Percentiles rank a stretch among this genome's conserved stretches.
phyloP scores from a whole-genome alignment of 2,888 invertebrate genomes.

The Ephialtes manifestator region DNA sequence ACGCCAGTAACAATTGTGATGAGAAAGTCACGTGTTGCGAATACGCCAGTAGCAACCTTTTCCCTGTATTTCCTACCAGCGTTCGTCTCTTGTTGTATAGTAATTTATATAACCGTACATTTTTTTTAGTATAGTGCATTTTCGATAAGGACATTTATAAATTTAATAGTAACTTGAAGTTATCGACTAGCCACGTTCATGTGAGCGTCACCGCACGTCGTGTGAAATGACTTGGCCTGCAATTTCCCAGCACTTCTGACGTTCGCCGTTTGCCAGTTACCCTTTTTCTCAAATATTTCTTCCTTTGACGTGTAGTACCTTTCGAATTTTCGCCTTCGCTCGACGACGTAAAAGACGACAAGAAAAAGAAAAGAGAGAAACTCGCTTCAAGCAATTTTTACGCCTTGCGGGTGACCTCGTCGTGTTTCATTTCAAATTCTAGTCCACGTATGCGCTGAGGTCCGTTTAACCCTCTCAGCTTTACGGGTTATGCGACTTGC shows the following conservation, averaged over 20 bases:
- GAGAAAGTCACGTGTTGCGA: no score
- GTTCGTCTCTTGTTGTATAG: no score
- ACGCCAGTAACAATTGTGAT: no score
- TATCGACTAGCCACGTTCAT: constrained; percentile 8
- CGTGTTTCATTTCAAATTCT: constrained; percentile 31
- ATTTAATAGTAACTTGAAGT: constrained; percentile 21
- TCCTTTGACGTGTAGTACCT: constrained; percentile 20
- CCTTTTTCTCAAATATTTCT: constrained; percentile 6
- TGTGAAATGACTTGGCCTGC: constrained; percentile 5
- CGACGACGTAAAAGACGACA: neutral
- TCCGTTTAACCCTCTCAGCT: constrained; percentile 24
- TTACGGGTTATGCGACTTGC: constrained; percentile 10
- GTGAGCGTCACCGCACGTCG: constrained; percentile 18
- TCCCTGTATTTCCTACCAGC: neutral
- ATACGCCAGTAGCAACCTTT: no score
- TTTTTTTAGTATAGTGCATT: neutral
- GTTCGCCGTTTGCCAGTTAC: neutral
- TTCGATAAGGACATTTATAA: neutral
- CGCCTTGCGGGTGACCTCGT: constrained; percentile 1
- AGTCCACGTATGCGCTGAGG: constrained; percentile 1
- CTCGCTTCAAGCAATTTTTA: neutral
- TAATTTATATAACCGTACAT: neutral
- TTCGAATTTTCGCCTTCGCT: neutral
- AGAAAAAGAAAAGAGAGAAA: constrained; percentile 1
- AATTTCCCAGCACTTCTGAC: neutral